Evolutionary conservation across 92 coral and sea anemone genomes (phyloP).

Genomic region (Epizoanthus ramosus): DNA sequence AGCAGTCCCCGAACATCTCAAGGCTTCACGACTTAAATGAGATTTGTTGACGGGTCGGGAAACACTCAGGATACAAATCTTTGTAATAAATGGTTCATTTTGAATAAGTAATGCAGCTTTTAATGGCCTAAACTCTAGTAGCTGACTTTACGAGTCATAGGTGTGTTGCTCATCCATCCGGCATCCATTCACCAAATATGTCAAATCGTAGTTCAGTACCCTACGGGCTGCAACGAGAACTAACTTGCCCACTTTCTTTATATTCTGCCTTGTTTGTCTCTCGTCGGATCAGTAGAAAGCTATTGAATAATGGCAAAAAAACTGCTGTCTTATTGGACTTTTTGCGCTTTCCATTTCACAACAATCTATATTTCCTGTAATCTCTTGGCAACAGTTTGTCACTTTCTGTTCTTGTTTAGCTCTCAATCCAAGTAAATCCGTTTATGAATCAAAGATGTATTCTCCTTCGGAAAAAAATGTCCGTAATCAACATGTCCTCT

Average conservation of each 20-base stretch:
- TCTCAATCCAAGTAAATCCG: neutral
- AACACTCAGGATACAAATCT: neutral
- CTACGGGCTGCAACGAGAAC: neutral
- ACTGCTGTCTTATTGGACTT: neutral
- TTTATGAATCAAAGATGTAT: neutral
- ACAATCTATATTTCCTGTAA: neutral
- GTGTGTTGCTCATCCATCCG: neutral
- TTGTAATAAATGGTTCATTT: neutral
- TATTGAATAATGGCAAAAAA: neutral
- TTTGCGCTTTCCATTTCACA: constrained; percentile 7
- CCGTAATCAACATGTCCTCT: neutral
- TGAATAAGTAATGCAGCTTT: neutral
- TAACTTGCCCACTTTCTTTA: neutral
- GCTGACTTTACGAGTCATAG: too few relatives aligned
- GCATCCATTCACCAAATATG: too few relatives aligned
- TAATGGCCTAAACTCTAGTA: neutral
- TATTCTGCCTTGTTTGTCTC: neutral
- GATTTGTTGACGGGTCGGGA: neutral
- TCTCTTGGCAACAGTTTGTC: neutral
- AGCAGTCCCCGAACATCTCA: constrained; percentile 8
- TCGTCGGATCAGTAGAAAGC: neutral
- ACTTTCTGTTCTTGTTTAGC: neutral
- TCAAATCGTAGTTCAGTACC: neutral
- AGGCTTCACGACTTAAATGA: neutral
- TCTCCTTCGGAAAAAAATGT: neutral